phyloP scores from a whole-genome alignment of 2,797 vertebrate species.

The Ceyx erithaca region DNA sequence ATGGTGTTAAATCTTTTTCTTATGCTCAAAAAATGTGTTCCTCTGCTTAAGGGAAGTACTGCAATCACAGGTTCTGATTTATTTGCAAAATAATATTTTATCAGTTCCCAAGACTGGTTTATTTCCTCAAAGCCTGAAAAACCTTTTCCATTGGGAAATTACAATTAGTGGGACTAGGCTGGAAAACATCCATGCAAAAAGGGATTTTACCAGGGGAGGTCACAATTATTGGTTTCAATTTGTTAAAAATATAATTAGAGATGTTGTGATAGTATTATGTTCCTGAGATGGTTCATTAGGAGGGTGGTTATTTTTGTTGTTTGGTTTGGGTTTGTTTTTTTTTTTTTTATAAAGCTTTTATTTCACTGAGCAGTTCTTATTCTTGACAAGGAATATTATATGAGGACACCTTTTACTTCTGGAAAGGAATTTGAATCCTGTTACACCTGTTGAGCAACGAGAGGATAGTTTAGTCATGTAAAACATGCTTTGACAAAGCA shows the following conservation, averaged over 20 bases:
- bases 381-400: background rate
- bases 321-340: too few relatives aligned
- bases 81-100: background rate
- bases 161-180: background rate
- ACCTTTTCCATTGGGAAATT: background rate
- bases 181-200: background rate
- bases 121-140: background rate
- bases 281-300: background rate
- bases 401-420: background rate
- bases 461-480: conserved; percentile 3
- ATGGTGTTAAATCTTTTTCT: background rate
- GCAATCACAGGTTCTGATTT: background rate
- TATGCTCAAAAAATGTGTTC: background rate
- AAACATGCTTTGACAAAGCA: background rate
- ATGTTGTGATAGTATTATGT: background rate
- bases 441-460: conserved; percentile 31
- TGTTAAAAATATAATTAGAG: conserved; percentile 21
- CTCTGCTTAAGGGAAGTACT: background rate
- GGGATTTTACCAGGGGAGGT: background rate
- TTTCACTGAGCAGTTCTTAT: background rate
- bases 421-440: conserved; percentile 8
- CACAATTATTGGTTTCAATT: conserved; percentile 24
- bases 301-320: background rate
- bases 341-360: background rate
- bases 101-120: background rate